These are phyloP conservation scores for Puntigrus tetrazona DNA, from an alignment of 2,113 vertebrate species.

Conservation along the genomic window DNA sequence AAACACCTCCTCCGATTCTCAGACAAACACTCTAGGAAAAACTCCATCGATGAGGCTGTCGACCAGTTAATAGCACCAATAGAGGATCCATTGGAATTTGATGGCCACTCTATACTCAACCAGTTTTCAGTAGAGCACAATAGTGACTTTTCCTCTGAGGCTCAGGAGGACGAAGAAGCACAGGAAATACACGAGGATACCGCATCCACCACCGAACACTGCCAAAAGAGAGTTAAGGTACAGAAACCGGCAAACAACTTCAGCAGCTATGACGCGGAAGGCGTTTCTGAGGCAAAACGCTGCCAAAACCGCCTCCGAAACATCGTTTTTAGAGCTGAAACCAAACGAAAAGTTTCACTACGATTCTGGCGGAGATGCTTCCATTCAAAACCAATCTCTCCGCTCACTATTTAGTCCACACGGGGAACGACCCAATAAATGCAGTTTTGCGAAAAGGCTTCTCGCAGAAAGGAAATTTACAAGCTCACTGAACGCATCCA, in stretches of 20 bases:
- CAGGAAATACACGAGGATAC: conserved; percentile 13
- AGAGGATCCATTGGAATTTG: conserved; percentile 47
- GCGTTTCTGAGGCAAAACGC: conserved; percentile 55
- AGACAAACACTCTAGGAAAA: conserved; percentile 43
- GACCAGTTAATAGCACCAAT: conserved; percentile 43
- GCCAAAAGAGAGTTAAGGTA: conserved; percentile 62
- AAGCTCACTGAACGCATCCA: conserved; percentile 67
- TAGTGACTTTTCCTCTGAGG: neutral
- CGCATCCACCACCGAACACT: conserved; percentile 19
- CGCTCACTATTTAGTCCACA: conserved; percentile 53
- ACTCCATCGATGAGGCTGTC: conserved; percentile 50
- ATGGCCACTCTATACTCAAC: conserved; percentile 64
- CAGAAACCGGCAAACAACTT: conserved; percentile 36
- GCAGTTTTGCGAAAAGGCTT: conserved; percentile 65
- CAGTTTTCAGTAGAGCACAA: conserved; percentile 51
- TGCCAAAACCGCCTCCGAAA: conserved; percentile 51
- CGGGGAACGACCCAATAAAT: conserved; percentile 53
- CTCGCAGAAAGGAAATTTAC: conserved; percentile 63
- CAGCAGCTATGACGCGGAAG: neutral
- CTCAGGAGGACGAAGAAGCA: conserved; percentile 1
- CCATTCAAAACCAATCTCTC: conserved; percentile 46
- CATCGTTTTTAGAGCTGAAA: conserved; percentile 44
- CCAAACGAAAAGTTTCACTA: conserved; percentile 51
- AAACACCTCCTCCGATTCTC: conserved; percentile 6
- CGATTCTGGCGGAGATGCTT: conserved; percentile 65